Percentiles rank a stretch among this genome's conserved stretches.
These are phyloP conservation scores for Murina feae DNA, from an alignment of 2,113 vertebrate genomes.

Conservation along the genomic window DNA sequence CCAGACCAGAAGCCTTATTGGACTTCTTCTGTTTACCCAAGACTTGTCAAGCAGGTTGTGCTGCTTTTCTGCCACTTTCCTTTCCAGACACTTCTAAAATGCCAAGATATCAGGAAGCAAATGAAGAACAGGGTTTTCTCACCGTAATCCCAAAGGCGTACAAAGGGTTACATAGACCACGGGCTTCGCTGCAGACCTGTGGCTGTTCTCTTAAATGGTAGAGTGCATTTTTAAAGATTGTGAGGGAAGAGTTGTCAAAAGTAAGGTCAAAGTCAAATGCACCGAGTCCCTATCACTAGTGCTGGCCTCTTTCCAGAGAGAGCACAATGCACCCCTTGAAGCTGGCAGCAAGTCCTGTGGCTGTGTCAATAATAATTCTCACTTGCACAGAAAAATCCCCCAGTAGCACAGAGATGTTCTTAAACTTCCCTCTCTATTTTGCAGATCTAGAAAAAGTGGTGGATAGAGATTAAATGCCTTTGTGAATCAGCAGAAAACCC, in stretches of 20 bases:
- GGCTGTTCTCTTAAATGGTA: neutral
- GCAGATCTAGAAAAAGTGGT: neutral
- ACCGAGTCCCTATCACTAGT: neutral
- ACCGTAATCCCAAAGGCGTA: constrained; percentile 52
- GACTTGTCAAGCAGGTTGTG: constrained; percentile 76
- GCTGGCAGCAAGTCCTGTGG: neutral
- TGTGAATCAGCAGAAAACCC: constrained; percentile 21
- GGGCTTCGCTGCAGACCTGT: neutral
- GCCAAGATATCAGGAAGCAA: constrained; percentile 68
- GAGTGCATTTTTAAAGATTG: neutral
- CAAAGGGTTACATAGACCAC: neutral
- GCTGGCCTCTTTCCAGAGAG: neutral
- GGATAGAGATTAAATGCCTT: neutral
- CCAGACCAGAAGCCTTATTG: constrained; percentile 56
- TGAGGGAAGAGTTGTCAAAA: neutral
- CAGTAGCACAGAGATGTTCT: neutral
- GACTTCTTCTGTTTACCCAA: constrained; percentile 76
- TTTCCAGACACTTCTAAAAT: constrained; percentile 75
- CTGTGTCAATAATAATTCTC: neutral
- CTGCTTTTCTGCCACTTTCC: constrained; percentile 69
- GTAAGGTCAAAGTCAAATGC: constrained; percentile 30
- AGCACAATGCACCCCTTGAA: constrained; percentile 2
- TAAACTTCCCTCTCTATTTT: neutral
- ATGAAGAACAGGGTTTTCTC: constrained; percentile 60
- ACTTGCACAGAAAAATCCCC: constrained; percentile 16